These are phyloP conservation scores for Stenchaetothrips biformis DNA, from an alignment of 2,888 invertebrate species.

Conservation along the genomic window DNA sequence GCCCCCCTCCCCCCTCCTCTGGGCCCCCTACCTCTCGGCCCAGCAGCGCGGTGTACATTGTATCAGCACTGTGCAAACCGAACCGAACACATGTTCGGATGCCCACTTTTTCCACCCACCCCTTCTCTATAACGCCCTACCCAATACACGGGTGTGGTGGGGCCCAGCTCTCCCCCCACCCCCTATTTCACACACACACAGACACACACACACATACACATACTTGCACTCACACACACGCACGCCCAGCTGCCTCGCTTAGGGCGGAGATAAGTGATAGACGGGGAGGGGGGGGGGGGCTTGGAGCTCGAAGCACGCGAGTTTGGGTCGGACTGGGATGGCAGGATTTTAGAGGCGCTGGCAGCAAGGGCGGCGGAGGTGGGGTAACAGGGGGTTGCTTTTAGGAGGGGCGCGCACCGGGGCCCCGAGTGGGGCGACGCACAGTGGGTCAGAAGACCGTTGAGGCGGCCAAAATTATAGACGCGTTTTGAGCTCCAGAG, in stretches of 20 bases:
- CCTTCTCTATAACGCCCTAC: background rate
- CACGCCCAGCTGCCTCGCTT: background rate
- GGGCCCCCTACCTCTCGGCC: background rate
- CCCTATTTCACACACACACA: background rate
- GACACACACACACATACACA: background rate
- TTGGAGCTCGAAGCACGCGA: background rate
- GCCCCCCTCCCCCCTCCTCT: background rate
- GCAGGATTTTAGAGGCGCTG: background rate
- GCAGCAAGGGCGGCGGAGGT: background rate
- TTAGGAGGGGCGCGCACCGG: no score
- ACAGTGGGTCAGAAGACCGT: no score
- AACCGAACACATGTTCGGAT: constrained; percentile 8
- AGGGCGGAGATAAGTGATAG: constrained; percentile 14
- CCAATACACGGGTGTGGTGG: background rate
- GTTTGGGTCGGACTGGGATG: no score
- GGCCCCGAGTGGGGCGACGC: no score
- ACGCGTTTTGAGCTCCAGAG: no score
- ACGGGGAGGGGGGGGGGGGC: background rate
- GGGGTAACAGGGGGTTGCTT: background rate
- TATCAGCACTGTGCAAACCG: constrained; percentile 22
- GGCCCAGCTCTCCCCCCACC: background rate
- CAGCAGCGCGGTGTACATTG: background rate
- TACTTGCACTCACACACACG: background rate
- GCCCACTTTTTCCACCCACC: background rate
- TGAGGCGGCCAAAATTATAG: no score